A percentile compares a stretch with the other conserved stretches of the same genome.
These are phyloP conservation scores for Drosophila obscura DNA, from an alignment of 1,140 invertebrate species.

Conservation along the genomic window DNA sequence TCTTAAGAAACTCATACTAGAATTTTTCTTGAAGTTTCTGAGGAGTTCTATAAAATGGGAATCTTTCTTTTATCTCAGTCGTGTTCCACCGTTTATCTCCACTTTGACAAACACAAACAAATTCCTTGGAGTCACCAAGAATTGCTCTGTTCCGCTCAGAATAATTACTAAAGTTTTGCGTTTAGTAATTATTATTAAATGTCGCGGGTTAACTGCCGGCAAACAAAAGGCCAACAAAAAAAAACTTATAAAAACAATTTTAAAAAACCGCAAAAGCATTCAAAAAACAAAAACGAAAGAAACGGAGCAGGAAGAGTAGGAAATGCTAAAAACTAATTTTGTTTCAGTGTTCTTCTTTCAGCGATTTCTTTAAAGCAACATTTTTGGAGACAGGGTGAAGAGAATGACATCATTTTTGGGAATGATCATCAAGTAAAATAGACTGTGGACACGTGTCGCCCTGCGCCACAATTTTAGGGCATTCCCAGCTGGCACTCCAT, in stretches of 20 bases:
- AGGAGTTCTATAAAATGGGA: background rate
- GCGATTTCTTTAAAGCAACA: conserved; percentile 21
- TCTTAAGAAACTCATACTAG: too few species aligned
- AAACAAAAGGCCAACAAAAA: conserved; percentile 19
- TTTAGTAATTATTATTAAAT: conserved; percentile 40
- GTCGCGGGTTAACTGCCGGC: conserved; percentile 41
- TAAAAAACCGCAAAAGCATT: conserved; percentile 12
- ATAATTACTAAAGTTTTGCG: conserved; percentile 40
- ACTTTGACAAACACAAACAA: conserved; percentile 42
- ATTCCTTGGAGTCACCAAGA: conserved; percentile 10
- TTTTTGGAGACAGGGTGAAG: conserved; percentile 6
- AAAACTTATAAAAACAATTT: conserved; percentile 36
- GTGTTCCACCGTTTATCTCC: conserved; percentile 20
- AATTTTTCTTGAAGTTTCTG: background rate
- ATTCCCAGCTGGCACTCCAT: background rate
- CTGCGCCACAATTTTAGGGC: background rate
- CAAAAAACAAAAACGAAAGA: conserved; percentile 6
- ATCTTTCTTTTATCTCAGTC: conserved; percentile 19
- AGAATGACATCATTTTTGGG: conserved; percentile 31
- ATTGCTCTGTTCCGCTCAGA: background rate
- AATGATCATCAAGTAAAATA: conserved; percentile 17
- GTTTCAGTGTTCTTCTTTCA: conserved; percentile 9
- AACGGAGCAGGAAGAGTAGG: conserved; percentile 12
- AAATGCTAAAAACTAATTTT: conserved; percentile 37
- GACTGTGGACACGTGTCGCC: conserved; percentile 29